Conservation (phyloP, 2,888 invertebrate species). For the Prionchulus punctatus region DNA sequence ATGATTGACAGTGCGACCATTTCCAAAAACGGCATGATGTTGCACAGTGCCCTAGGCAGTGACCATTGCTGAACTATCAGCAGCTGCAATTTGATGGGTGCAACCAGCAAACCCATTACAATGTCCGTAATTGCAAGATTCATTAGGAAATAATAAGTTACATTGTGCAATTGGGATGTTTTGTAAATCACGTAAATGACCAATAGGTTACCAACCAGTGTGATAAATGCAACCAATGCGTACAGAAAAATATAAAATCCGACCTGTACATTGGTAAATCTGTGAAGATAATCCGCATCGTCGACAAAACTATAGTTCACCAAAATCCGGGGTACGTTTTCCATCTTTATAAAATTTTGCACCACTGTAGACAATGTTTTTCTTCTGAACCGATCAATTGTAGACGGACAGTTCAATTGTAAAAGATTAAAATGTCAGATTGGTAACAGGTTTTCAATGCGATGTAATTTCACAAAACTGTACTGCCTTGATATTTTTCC, state of each 20-base stretch:
- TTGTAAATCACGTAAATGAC: conserved; percentile 17
- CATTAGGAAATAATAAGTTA: conserved; percentile 91
- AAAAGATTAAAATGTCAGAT: too few species aligned
- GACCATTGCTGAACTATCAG: conserved; percentile 70
- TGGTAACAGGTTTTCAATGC: too few species aligned
- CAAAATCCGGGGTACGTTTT: too few species aligned
- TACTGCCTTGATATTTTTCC: too few species aligned
- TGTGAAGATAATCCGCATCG: too few species aligned
- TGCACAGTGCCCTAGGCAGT: conserved; percentile 67
- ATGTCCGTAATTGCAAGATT: conserved; percentile 88
- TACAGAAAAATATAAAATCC: conserved; percentile 16
- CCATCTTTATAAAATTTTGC: too few species aligned
- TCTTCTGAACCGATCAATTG: too few species aligned
- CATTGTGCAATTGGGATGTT: conserved; percentile 62
- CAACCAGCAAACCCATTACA: conserved; percentile 83
- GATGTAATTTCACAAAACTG: too few species aligned
- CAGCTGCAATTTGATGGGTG: conserved; percentile 84
- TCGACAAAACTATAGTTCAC: too few species aligned
- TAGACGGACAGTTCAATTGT: too few species aligned
- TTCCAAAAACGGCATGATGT: conserved; percentile 71
- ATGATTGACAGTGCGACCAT: conserved; percentile 69
- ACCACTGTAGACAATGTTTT: too few species aligned
- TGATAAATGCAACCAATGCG: conserved; percentile 20
- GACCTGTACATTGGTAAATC: not conserved
- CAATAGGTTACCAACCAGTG: conserved; percentile 20